Conservation (phyloP, 2,888 invertebrate species). For the Meandrusa payeni region DNA sequence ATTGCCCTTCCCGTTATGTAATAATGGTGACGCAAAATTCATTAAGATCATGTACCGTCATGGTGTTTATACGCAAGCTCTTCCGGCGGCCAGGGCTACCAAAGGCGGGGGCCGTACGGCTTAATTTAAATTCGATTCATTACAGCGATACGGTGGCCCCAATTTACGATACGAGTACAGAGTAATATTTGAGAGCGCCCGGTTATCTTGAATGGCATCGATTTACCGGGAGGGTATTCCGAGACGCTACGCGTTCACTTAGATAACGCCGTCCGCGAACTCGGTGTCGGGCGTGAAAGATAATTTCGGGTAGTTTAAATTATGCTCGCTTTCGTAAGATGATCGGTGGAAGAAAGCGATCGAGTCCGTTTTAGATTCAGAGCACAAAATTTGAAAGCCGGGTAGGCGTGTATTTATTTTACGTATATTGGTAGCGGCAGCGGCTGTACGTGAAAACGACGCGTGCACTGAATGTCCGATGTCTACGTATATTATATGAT, state of each 20-base stretch:
- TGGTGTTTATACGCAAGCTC: not conserved
- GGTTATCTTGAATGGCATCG: slow-evolving; percentile 18
- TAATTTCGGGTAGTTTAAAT: slow-evolving; percentile 13
- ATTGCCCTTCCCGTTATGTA: slow-evolving; percentile 51
- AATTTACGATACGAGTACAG: slow-evolving; percentile 8
- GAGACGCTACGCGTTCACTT: slow-evolving; percentile 2
- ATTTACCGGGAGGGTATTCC: not conserved
- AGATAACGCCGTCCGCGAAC: slow-evolving; percentile 4
- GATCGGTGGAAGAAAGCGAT: slow-evolving; percentile 42
- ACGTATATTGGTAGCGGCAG: slow-evolving; percentile 44
- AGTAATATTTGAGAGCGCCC: slow-evolving; percentile 6
- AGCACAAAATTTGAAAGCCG: slow-evolving; percentile 46
- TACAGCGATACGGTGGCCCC: slow-evolving; percentile 36
- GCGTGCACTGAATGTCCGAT: slow-evolving; percentile 56
- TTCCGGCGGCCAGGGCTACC: slow-evolving; percentile 22
- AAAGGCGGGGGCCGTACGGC: slow-evolving; percentile 42
- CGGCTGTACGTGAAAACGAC: slow-evolving; percentile 64
- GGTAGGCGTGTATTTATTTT: slow-evolving; percentile 55
- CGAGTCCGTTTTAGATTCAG: slow-evolving; percentile 47
- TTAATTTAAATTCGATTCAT: slow-evolving; percentile 53
- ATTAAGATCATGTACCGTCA: slow-evolving; percentile 35
- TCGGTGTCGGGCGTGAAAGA: not conserved
- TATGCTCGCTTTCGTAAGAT: slow-evolving; percentile 41
- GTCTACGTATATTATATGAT: slow-evolving; percentile 27
- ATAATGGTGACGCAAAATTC: slow-evolving; percentile 48